Percentiles rank a stretch among this genome's conserved stretches.
Conservation (phyloP, 2,113 vertebrate species). For the Piprites chloris region DNA sequence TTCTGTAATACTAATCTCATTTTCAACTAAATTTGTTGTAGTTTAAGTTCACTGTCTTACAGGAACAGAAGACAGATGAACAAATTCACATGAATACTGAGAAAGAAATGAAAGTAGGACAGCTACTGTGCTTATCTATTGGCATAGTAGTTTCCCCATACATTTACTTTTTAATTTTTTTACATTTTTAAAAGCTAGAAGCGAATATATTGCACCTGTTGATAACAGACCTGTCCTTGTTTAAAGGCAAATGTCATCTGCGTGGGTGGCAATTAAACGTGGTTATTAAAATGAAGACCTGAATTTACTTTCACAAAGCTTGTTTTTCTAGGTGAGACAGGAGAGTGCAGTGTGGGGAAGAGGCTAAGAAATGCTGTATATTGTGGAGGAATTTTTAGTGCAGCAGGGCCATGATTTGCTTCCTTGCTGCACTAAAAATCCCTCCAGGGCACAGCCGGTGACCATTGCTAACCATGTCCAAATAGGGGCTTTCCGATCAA, state of each 20-base stretch:
- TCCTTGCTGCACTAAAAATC: too few species aligned
- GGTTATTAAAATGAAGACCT: not conserved
- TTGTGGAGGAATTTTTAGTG: too few species aligned
- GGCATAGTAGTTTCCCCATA: not conserved
- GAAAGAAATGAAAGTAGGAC: not conserved
- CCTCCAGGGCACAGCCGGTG: too few species aligned
- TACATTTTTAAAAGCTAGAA: not conserved
- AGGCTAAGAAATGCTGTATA: not conserved
- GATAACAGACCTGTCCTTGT: not conserved
- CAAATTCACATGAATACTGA: not conserved
- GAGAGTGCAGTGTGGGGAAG: not conserved
- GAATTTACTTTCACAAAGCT: not conserved
- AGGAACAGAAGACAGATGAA: not conserved
- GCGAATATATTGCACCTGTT: not conserved
- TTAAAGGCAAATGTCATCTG: not conserved
- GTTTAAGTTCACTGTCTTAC: not conserved
- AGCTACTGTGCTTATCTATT: not conserved
- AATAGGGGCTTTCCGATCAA: too few species aligned
- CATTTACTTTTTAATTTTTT: not conserved
- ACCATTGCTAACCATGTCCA: too few species aligned
- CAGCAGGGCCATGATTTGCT: too few species aligned
- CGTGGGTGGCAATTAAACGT: not conserved
- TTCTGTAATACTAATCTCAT: not conserved
- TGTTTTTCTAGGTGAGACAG: not conserved
- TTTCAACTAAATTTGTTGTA: not conserved